Conservation (phyloP, 2,113 vertebrate species). For the Dasypus novemcinctus region DNA sequence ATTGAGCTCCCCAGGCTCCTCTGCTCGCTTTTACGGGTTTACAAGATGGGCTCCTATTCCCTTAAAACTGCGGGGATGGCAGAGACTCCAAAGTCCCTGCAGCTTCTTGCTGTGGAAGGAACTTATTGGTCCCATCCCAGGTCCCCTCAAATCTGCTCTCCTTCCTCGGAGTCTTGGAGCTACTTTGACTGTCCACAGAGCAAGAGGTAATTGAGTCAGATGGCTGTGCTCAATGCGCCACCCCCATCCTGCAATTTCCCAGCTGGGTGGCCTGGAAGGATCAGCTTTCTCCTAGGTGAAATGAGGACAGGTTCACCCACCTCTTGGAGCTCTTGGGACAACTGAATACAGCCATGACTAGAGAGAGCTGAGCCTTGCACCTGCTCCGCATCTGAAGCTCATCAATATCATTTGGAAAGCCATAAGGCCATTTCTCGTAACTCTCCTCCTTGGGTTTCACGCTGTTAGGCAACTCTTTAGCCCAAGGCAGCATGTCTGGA, state of each 20-base stretch:
- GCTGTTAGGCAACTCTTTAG: background rate
- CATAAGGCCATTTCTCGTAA: rapidly evolving
- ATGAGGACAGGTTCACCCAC: rapidly evolving
- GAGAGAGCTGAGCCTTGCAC: rapidly evolving
- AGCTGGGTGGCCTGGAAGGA: background rate
- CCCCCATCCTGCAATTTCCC: too few species aligned
- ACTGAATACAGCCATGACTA: background rate
- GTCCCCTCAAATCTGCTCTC: rapidly evolving
- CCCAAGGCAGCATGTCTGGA: background rate
- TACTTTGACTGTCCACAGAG: background rate
- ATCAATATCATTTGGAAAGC: rapidly evolving
- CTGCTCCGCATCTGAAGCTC: too few species aligned
- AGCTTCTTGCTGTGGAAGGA: background rate
- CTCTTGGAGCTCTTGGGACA: rapidly evolving
- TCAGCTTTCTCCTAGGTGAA: background rate
- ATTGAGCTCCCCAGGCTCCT: rapidly evolving
- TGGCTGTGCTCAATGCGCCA: rapidly evolving
- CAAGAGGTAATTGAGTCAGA: rapidly evolving
- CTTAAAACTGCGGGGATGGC: too few species aligned
- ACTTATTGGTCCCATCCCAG: rapidly evolving
- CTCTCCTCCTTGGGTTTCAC: background rate
- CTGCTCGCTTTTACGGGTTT: background rate
- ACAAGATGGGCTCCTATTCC: too few species aligned
- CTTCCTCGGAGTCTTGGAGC: rapidly evolving
- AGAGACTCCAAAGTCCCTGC: too few species aligned